Evolutionary conservation across 2,113 vertebrate species (phyloP).

Genomic region (Mus pahari): DNA sequence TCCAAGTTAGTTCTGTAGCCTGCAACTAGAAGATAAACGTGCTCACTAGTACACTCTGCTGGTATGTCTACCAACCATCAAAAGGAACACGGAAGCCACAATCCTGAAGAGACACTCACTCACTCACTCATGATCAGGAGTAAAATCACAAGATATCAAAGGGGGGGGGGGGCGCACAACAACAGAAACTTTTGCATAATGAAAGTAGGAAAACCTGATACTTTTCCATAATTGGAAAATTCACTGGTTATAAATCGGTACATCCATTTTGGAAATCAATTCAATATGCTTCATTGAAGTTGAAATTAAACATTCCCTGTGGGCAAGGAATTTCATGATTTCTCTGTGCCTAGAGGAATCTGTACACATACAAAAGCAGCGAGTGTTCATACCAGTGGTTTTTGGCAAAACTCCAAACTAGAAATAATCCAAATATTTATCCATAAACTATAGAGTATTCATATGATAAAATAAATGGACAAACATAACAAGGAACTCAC

Average conservation of each 20-base stretch:
- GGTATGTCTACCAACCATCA: background rate
- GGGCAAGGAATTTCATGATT: background rate
- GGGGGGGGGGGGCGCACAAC: background rate
- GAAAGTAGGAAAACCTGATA: background rate
- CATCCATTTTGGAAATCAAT: background rate
- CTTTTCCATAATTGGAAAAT: background rate
- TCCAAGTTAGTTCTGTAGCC: background rate
- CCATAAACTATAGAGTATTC: background rate
- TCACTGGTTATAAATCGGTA: background rate
- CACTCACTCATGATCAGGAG: background rate
- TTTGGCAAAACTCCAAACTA: background rate
- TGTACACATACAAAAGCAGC: background rate
- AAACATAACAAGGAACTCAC: background rate
- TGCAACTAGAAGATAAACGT: background rate
- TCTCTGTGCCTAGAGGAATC: background rate
- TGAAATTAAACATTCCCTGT: slow-evolving; percentile 33
- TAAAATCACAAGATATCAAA: background rate
- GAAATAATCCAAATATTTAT: background rate
- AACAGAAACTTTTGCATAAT: background rate
- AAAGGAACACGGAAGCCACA: background rate
- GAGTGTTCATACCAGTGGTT: background rate
- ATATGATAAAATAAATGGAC: background rate
- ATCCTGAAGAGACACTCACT: background rate
- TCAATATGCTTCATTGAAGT: background rate
- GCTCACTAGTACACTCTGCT: background rate